Conservation (phyloP, 2,888 invertebrate genomes). For the Phalangium opilio region DNA sequence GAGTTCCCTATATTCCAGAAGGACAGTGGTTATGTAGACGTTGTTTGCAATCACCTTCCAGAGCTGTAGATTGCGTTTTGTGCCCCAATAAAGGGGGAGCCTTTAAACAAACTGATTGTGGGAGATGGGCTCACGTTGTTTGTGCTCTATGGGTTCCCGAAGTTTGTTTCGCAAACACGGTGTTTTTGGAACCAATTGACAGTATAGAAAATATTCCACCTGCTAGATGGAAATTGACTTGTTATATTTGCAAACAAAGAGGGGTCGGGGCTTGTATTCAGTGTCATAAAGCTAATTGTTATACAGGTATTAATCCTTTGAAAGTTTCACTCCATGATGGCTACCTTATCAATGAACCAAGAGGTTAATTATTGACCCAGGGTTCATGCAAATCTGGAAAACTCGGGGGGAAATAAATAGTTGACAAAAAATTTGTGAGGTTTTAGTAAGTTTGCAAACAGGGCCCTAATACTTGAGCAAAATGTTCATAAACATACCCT, state of each 20-base stretch:
- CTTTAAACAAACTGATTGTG: conserved; percentile 91
- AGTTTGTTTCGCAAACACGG: conserved; percentile 91
- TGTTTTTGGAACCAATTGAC: conserved; percentile 91
- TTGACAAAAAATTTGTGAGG: no score
- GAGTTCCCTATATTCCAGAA: conserved; percentile 91
- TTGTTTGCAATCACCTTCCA: conserved; percentile 88
- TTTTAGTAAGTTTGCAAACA: no score
- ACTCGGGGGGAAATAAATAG: no score
- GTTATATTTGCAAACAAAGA: conserved; percentile 88
- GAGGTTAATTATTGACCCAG: no score
- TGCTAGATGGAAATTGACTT: conserved; percentile 88
- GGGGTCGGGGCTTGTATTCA: conserved; percentile 94
- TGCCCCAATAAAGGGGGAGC: conserved; percentile 97
- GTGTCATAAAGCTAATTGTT: conserved; percentile 90
- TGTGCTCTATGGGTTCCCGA: conserved; percentile 99
- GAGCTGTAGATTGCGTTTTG: conserved; percentile 90
- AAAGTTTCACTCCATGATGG: conserved; percentile 3
- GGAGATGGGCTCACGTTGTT: conserved; percentile 95
- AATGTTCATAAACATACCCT: no score
- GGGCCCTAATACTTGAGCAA: no score
- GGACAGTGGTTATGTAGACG: conserved; percentile 95
- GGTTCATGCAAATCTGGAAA: no score
- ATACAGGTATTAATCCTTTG: no score
- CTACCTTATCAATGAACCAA: no score
- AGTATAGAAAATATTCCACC: conserved; percentile 90